Conservation (phyloP, 2,888 invertebrate species). For the Polymixis lichenea region DNA sequence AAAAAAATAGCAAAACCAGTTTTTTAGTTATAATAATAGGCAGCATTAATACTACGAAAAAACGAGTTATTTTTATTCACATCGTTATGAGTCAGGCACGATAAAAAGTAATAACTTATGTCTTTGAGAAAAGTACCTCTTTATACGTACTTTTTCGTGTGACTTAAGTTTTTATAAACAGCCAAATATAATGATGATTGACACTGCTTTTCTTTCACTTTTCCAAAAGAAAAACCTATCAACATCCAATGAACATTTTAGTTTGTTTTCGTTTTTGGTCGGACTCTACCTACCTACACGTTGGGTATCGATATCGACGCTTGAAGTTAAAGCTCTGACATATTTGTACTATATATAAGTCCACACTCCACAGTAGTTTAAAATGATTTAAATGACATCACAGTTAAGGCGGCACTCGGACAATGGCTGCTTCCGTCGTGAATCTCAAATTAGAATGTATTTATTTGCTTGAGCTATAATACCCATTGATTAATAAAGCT, state of each 20-base stretch:
- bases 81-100: neutral
- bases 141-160: neutral
- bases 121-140: neutral
- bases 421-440: constrained; percentile 28
- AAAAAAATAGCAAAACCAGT: neutral
- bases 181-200: no score
- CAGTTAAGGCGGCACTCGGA: constrained; percentile 33
- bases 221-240: neutral
- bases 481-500: constrained; percentile 26
- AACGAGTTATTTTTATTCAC: no score
- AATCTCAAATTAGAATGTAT: constrained; percentile 36
- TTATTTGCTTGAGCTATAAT: constrained; percentile 36
- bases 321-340: constrained; percentile 26
- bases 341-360: constrained; percentile 5
- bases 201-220: neutral
- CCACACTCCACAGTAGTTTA: neutral
- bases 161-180: neutral
- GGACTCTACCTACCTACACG: neutral
- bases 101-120: neutral
- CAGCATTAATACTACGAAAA: no score
- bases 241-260: neutral
- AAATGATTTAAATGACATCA: constrained; percentile 35
- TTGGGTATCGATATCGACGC: constrained; percentile 11
- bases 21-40: neutral
- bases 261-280: neutral